Conservation (phyloP, 2,888 invertebrate species). For the Podotricha telesiphe region DNA sequence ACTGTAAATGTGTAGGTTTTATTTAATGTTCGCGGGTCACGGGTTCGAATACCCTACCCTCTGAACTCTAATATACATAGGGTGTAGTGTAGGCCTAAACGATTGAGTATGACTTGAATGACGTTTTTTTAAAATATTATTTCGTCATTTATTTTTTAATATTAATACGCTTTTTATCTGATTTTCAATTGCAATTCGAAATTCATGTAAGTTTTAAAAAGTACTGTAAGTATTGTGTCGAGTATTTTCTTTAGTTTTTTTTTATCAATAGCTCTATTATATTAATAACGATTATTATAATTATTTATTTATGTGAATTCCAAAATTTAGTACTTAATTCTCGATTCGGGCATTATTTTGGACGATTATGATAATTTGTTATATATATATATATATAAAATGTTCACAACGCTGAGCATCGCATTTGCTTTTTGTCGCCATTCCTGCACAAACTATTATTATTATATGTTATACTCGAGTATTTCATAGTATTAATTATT, state of each 20-base stretch:
- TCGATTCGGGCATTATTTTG: conserved; percentile 25
- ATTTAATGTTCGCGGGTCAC: conserved; percentile 20
- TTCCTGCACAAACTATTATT: conserved; percentile 16
- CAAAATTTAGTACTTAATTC: conserved; percentile 35
- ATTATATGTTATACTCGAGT: conserved; percentile 54
- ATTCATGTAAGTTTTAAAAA: background rate
- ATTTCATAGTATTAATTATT: conserved; percentile 68
- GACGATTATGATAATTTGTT: background rate
- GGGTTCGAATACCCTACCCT: background rate
- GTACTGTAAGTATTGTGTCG: background rate
- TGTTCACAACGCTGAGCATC: conserved; percentile 12
- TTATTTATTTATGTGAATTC: conserved; percentile 34
- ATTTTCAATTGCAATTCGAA: background rate
- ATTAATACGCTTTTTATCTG: conserved; percentile 13
- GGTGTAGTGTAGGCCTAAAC: conserved; percentile 62
- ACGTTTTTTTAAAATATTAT: background rate
- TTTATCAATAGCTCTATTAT: too few relatives aligned
- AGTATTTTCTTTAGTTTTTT: background rate
- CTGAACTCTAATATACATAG: background rate
- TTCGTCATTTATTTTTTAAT: background rate
- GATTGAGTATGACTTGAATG: conserved; percentile 23
- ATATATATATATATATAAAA: background rate
- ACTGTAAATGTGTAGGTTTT: conserved; percentile 58
- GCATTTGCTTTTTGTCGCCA: conserved; percentile 24
- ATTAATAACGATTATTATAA: conserved; percentile 21